These are phyloP conservation scores for Xyrauchen texanus DNA, from an alignment of 2,113 vertebrate genomes.

Conservation along the genomic window DNA sequence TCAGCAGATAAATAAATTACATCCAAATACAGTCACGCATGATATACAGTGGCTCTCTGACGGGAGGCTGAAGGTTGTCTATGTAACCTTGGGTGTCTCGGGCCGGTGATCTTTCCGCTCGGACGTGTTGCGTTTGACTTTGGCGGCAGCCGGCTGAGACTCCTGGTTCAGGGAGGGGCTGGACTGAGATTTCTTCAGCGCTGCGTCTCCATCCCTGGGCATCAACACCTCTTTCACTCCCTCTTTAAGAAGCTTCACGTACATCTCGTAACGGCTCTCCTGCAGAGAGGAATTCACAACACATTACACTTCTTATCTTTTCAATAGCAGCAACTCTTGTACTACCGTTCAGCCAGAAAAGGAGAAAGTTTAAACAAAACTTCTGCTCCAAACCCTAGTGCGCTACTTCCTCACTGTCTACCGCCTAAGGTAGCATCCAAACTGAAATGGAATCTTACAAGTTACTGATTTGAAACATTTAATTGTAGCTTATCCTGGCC, in stretches of 20 bases:
- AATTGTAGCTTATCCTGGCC: too few relatives aligned
- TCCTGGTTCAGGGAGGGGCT: conserved; percentile 87
- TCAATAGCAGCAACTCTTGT: too few relatives aligned
- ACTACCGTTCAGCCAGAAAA: too few relatives aligned
- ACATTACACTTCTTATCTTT: too few relatives aligned
- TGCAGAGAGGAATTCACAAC: conserved; percentile 48
- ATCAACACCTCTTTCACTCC: conserved; percentile 80
- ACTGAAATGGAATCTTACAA: too few relatives aligned
- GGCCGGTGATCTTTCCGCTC: conserved; percentile 88
- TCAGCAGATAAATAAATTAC: conserved; percentile 65
- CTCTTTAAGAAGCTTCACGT: conserved; percentile 81
- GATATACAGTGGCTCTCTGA: conserved; percentile 40
- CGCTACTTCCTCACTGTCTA: too few relatives aligned
- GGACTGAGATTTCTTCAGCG: conserved; percentile 87
- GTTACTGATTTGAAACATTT: too few relatives aligned
- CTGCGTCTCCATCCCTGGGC: conserved; percentile 69
- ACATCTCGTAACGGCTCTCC: conserved; percentile 87
- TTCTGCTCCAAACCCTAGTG: too few relatives aligned
- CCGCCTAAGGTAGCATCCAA: too few relatives aligned
- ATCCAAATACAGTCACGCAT: conserved; percentile 56
- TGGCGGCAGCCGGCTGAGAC: conserved; percentile 79
- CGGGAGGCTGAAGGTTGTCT: conserved; percentile 48
- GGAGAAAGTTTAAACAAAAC: too few relatives aligned
- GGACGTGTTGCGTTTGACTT: conserved; percentile 86
- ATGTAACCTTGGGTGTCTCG: conserved; percentile 85